phyloP scores from a whole-genome alignment of 2,888 invertebrate genomes.

The Apotomis capreana region DNA sequence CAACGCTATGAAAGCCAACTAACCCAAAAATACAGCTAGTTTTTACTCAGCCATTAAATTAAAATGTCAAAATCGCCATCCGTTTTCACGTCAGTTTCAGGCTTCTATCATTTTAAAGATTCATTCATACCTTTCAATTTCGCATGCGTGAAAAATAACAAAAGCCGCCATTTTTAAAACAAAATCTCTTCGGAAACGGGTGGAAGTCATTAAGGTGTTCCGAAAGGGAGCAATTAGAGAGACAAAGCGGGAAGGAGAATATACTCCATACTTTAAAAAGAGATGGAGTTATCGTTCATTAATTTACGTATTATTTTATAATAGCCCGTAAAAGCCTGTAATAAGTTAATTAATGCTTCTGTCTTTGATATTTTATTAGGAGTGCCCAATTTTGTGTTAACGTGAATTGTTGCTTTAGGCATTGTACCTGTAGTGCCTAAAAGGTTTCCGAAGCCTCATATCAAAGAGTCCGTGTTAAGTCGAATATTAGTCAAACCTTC shows the following conservation, averaged over 20 bases:
- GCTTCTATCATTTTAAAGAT: conserved; percentile 8
- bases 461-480: background rate
- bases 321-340: conserved; percentile 35
- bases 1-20: background rate
- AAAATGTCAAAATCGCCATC: conserved; percentile 6
- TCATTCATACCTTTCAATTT: conserved; percentile 23
- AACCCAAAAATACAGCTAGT: background rate
- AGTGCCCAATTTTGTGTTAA: background rate
- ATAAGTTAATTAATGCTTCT: conserved; percentile 32
- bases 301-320: conserved; percentile 28
- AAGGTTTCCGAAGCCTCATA: conserved; percentile 14
- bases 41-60: conserved; percentile 10
- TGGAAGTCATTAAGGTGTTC: conserved; percentile 75
- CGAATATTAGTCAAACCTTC: background rate
- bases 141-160: conserved; percentile 45
- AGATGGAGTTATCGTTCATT: conserved; percentile 47
- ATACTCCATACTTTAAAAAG: conserved; percentile 52
- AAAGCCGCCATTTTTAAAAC: conserved; percentile 64
- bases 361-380: conserved; percentile 35
- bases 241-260: conserved; percentile 56
- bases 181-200: conserved; percentile 67
- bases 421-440: background rate
- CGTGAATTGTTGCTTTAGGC: conserved; percentile 6
- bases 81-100: conserved; percentile 24
- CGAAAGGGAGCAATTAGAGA: conserved; percentile 72